These are phyloP conservation scores for Lamellibrachia satsuma DNA, from an alignment of 2,888 invertebrate species.

Conservation along the genomic window DNA sequence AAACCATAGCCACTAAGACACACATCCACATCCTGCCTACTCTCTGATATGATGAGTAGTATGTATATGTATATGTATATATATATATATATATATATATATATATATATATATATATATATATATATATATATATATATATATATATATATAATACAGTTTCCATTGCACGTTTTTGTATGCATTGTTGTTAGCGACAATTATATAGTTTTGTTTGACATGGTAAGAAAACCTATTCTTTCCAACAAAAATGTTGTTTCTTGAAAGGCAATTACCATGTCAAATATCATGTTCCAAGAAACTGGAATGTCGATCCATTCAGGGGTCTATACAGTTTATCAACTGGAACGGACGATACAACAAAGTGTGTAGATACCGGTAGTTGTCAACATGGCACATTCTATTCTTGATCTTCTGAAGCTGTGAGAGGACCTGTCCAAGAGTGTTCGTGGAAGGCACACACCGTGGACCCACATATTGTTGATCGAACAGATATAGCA, in stretches of 20 bases:
- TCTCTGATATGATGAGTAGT: too few species aligned
- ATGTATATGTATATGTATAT: too few species aligned
- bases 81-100: not conserved
- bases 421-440: too few species aligned
- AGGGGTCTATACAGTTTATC: too few species aligned
- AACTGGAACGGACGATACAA: not conserved
- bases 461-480: not conserved
- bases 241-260: too few species aligned
- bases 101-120: too few species aligned
- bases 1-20: not conserved
- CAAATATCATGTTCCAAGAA: not conserved
- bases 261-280: not conserved
- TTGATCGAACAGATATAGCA: not conserved
- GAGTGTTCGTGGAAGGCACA: not conserved
- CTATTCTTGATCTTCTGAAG: too few species aligned
- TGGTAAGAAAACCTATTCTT: too few species aligned
- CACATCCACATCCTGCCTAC: too few species aligned
- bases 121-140: too few species aligned
- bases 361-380: not conserved
- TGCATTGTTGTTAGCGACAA: not conserved
- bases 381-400: too few species aligned
- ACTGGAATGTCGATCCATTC: too few species aligned
- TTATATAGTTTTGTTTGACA: not conserved
- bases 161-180: not conserved
- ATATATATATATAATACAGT: not conserved